phyloP scores from a whole-genome alignment of 2,113 vertebrate genomes.

The Pollimyrus isidori region DNA sequence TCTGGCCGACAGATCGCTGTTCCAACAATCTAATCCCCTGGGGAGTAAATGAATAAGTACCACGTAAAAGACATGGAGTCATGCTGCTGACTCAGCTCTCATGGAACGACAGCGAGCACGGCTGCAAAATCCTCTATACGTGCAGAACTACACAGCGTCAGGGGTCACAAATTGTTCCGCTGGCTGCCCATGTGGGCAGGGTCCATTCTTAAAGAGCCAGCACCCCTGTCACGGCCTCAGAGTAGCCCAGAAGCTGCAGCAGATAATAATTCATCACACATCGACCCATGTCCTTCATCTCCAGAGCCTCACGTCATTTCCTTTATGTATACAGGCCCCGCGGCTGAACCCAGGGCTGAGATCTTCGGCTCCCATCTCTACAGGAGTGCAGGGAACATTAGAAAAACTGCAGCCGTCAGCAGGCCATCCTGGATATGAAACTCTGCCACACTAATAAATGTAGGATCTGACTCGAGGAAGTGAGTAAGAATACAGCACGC shows the following conservation, averaged over 20 bases:
- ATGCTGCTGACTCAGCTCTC: not conserved
- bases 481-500: not conserved
- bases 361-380: not conserved
- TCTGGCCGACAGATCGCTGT: not conserved
- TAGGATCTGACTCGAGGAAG: not conserved
- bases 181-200: not conserved
- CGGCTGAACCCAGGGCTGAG: not conserved
- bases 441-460: not conserved
- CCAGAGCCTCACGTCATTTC: not conserved
- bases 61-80: not conserved
- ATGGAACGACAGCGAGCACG: not conserved
- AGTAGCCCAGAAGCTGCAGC: not conserved
- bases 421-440: not conserved
- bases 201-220: not conserved
- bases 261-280: not conserved
- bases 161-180: not conserved
- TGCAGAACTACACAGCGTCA: not conserved
- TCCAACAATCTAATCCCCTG: not conserved
- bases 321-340: not conserved
- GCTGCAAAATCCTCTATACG: not conserved
- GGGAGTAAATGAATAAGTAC: not conserved
- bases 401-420: not conserved
- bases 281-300: not conserved
- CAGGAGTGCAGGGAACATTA: not conserved
- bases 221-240: not conserved